These are phyloP conservation scores for Volucella bombylans DNA, from an alignment of 2,888 invertebrate genomes.

Conservation along the genomic window DNA sequence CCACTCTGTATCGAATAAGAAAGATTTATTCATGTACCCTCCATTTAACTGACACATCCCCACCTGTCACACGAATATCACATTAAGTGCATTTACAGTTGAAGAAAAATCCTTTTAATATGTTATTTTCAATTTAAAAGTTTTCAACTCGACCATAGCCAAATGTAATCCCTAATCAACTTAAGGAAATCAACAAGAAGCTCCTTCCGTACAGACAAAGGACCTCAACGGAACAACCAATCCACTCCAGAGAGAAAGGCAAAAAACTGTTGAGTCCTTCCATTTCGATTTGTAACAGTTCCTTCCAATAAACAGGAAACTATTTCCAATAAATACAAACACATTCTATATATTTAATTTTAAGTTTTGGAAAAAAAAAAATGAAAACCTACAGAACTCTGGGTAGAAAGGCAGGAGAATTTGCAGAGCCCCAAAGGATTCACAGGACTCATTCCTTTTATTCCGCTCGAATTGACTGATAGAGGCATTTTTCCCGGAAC, in stretches of 20 bases:
- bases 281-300: not conserved
- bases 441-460: slow-evolving; percentile 6
- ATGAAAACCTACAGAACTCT: not conserved
- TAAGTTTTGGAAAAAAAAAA: slow-evolving; percentile 26
- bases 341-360: slow-evolving; percentile 53
- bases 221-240: not conserved
- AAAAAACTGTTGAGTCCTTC: slow-evolving; percentile 22
- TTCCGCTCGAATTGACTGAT: slow-evolving; percentile 29
- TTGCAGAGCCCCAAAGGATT: slow-evolving; percentile 11
- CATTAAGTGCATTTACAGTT: not conserved
- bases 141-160: not conserved
- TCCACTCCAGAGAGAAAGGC: not conserved
- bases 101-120: not conserved
- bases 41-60: not conserved
- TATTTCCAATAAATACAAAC: slow-evolving; percentile 58
- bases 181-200: not conserved
- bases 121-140: slow-evolving; percentile 28
- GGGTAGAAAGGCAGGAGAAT: not conserved
- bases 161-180: slow-evolving; percentile 9
- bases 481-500: slow-evolving; percentile 41
- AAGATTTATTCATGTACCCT: too few species aligned
- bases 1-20: too few species aligned
- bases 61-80: not conserved
- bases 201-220: not conserved
- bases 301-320: slow-evolving; percentile 44